phyloP scores from a whole-genome alignment of 2,797 vertebrate genomes.

The Heteromormyrus szaboi region DNA sequence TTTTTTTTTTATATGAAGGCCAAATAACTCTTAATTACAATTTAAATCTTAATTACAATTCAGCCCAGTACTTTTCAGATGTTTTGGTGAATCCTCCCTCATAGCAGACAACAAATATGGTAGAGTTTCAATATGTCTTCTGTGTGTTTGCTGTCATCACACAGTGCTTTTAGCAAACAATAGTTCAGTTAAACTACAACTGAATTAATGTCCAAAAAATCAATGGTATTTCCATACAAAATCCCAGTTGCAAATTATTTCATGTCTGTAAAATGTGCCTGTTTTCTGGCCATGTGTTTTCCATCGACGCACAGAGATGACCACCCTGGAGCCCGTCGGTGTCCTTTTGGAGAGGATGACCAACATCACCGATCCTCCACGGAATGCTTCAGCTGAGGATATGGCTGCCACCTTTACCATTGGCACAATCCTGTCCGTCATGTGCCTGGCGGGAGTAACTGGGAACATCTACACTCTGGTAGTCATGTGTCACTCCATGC shows the following conservation, averaged over 20 bases:
- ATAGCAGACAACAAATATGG: not conserved
- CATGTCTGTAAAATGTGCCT: not conserved
- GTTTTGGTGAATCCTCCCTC: not conserved
- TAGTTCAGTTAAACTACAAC: not conserved
- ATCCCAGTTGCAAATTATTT: not conserved
- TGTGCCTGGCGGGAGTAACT: slow-evolving; percentile 78
- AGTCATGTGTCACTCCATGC: slow-evolving; percentile 85
- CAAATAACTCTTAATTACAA: not conserved
- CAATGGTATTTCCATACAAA: not conserved
- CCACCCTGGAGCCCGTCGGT: slow-evolving; percentile 55
- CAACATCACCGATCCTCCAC: slow-evolving; percentile 46
- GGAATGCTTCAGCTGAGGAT: slow-evolving; percentile 57
- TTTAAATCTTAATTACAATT: not conserved
- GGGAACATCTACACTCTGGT: slow-evolving; percentile 87
- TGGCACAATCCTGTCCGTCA: slow-evolving; percentile 75
- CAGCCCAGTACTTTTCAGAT: not conserved
- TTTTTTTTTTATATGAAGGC: not conserved
- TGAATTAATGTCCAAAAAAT: not conserved
- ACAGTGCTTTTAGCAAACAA: not conserved
- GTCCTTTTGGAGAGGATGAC: slow-evolving; percentile 50
- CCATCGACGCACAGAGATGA: slow-evolving; percentile 45
- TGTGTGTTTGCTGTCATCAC: not conserved
- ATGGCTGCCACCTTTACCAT: slow-evolving; percentile 71
- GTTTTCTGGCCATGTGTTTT: not conserved
- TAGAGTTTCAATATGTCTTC: not conserved